A percentile compares a stretch with the other conserved stretches of the same genome.
Conservation (phyloP, 2,888 invertebrate species). For the Acheta domesticus region DNA sequence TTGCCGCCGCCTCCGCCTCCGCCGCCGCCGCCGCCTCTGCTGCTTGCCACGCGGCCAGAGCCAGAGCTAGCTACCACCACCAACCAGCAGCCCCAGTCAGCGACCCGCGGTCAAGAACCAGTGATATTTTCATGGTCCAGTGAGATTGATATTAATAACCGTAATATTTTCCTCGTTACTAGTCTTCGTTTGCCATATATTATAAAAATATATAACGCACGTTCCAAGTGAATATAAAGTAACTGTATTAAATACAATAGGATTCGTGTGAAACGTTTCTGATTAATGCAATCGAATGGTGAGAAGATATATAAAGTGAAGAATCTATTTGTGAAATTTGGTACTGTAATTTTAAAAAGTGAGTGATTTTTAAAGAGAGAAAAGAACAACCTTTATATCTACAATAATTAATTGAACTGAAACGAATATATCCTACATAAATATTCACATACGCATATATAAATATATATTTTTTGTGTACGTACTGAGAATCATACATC, state of each 20-base stretch:
- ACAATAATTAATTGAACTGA: conserved; percentile 23
- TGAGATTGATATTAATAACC: conserved; percentile 37
- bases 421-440: conserved; percentile 31
- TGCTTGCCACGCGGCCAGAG: conserved; percentile 35
- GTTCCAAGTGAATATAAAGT: conserved; percentile 35
- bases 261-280: background rate
- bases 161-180: conserved; percentile 39
- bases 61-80: background rate
- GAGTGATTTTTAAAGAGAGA: conserved; percentile 33
- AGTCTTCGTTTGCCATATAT: conserved; percentile 40
- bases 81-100: conserved; percentile 4
- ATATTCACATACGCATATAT: conserved; percentile 31
- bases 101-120: conserved; percentile 29
- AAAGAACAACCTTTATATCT: conserved; percentile 34
- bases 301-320: conserved; percentile 24
- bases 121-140: conserved; percentile 39
- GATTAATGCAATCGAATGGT: conserved; percentile 24
- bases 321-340: conserved; percentile 5
- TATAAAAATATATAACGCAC: conserved; percentile 34
- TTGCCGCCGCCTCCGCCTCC: conserved; percentile 41
- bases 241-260: conserved; percentile 19
- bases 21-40: conserved; percentile 44
- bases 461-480: conserved; percentile 36
- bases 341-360: conserved; percentile 26
- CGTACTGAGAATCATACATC: conserved; percentile 34